Evolutionary conservation across 2,888 invertebrate species (phyloP), one percentile per base, ranked within the genome.

Genomic region (Adelognathus sp.): DNA sequence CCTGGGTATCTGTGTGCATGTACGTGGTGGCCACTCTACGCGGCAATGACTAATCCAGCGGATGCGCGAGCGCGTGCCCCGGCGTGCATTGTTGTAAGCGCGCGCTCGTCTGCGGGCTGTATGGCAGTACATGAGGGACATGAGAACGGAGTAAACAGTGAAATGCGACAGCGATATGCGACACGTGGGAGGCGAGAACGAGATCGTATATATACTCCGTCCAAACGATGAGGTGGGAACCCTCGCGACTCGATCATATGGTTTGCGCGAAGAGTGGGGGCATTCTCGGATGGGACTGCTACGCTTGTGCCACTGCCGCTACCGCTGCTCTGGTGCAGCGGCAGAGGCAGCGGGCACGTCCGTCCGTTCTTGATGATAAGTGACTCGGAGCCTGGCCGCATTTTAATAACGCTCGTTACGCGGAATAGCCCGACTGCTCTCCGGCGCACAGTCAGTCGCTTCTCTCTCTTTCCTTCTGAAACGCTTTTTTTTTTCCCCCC

Each of bases 381-480:
- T 88, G 82, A 84, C 81, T 83, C 79, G 80, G 85, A 85, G 85
- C 82, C n/a, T 79, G 84, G 81, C 83, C 84, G 85, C 88, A 84
- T 87, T 88, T 88, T 86, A 86, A 85, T 86, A 86, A 86, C 84
- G 84, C 81, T 83, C 81, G 82, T 84, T 82, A 80, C 80, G 74
- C 82, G 81, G 73, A 83, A 83, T 76, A 81, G 84, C 85, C 83
- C 83, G 83, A 82, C 85, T 44, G 66, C 75, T n/a, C n/a, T n/a
- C n/a, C n/a, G n/a, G n/a, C n/a, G n/a, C n/a, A n/a, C 69, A 81
- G 81, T 81, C 83, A 78, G 36, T 44, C 46, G 36, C 74, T 76
- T 66, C 7, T 31, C 46, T 50, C 61, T 60, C 27, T 61, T 3
- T 31, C 29, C 72, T 16, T 46, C 36, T 56, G 60, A 18, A 16